phyloP scores from a whole-genome alignment of 2,113 vertebrate species.

The Erpornis zantholeuca region DNA sequence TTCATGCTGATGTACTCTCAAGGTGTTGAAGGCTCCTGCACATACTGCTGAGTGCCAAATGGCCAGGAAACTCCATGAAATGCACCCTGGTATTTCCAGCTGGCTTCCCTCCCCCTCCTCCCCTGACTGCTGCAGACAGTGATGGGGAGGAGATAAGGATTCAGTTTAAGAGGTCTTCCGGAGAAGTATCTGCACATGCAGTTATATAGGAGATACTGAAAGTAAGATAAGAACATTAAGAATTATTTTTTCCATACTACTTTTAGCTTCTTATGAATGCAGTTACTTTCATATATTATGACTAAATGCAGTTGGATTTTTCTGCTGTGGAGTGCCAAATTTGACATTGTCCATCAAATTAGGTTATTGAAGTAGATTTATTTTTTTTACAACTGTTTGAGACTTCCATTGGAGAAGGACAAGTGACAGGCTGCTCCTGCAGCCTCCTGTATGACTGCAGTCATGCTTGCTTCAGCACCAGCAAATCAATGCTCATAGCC shows the following conservation, averaged over 20 bases:
- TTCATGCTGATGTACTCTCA: neutral
- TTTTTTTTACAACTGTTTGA: neutral
- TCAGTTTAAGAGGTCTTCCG: neutral
- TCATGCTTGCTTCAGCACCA: neutral
- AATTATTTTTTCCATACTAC: neutral
- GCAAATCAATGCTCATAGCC: neutral
- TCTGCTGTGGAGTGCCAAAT: neutral
- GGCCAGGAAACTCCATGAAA: conserved; percentile 4
- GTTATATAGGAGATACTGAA: neutral
- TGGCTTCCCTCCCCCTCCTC: neutral
- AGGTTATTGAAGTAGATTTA: neutral
- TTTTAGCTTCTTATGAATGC: neutral
- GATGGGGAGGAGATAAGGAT: conserved; percentile 4
- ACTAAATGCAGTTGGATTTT: neutral
- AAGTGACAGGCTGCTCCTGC: neutral
- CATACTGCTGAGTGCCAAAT: neutral
- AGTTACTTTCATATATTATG: neutral
- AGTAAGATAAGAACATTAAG: conserved; percentile 41
- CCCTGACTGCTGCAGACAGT: neutral
- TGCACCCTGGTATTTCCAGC: conserved; percentile 2
- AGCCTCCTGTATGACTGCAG: neutral
- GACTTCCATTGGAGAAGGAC: neutral
- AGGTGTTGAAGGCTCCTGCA: neutral
- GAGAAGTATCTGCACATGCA: neutral
- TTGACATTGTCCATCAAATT: neutral